Conservation (phyloP, 2,113 vertebrate species). For the Globicephala melas region DNA sequence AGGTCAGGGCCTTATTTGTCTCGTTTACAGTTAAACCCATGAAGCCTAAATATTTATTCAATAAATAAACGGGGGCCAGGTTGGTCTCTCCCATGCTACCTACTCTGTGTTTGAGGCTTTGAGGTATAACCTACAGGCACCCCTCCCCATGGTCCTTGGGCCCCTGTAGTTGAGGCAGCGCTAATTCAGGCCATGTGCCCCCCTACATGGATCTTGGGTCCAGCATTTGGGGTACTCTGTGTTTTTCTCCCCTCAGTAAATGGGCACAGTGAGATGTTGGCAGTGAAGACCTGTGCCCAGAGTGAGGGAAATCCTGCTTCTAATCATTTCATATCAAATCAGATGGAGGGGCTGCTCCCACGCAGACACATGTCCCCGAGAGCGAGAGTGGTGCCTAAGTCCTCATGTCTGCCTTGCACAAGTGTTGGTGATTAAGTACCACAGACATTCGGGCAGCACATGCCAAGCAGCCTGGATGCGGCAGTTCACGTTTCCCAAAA, state of each 20-base stretch:
- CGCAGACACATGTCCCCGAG: fast-evolving
- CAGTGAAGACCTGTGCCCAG: not conserved
- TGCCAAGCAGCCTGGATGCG: not conserved
- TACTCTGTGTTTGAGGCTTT: not conserved
- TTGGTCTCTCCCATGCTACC: not conserved
- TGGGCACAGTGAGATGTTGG: fast-evolving
- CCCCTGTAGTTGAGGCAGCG: fast-evolving
- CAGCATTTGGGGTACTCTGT: fast-evolving
- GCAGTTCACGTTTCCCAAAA: fast-evolving
- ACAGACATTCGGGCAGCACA: fast-evolving
- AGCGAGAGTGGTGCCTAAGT: not conserved
- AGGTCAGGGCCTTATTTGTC: not conserved
- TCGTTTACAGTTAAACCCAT: not conserved
- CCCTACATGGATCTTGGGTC: fast-evolving
- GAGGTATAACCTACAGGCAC: not conserved
- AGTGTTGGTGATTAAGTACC: too few species aligned
- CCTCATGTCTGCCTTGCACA: not conserved
- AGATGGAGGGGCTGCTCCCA: not conserved
- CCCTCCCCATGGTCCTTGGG: fast-evolving
- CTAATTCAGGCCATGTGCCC: fast-evolving
- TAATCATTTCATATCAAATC: too few species aligned
- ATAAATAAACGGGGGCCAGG: fast-evolving
- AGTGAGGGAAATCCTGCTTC: not conserved
- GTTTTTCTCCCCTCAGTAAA: fast-evolving
- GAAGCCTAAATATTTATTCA: not conserved